phyloP scores from a whole-genome alignment of 2,113 vertebrate species.

The Microcebus ravelobensis region DNA sequence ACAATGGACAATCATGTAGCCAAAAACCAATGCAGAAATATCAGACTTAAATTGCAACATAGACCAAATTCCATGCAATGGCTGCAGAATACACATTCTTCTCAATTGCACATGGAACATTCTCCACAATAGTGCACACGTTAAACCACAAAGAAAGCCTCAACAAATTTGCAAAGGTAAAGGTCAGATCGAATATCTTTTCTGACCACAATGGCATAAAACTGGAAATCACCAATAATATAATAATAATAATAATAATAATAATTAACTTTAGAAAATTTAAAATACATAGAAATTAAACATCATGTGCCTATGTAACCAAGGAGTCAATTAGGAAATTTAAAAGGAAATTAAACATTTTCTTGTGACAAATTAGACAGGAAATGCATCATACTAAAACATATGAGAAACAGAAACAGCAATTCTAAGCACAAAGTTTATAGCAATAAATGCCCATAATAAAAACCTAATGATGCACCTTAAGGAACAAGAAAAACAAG shows the following conservation, averaged over 20 bases:
- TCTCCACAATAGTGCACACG: too few species aligned
- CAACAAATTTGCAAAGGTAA: background rate
- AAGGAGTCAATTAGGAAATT: background rate
- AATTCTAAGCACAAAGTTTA: background rate
- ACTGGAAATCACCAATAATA: background rate
- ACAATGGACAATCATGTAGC: too few species aligned
- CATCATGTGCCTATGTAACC: background rate
- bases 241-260: background rate
- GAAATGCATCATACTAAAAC: background rate
- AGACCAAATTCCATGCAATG: too few species aligned
- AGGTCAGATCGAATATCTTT: too few species aligned
- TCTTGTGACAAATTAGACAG: background rate
- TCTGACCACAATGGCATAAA: background rate
- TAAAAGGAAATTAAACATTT: background rate
- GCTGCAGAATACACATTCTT: too few species aligned
- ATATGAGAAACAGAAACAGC: background rate
- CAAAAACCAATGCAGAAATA: too few species aligned
- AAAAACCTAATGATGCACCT: background rate
- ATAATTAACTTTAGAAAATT: background rate
- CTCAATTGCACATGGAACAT: too few species aligned
- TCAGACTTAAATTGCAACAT: too few species aligned
- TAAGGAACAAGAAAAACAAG: background rate
- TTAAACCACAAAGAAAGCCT: too few species aligned
- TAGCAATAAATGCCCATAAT: background rate
- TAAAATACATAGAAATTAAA: background rate